Conservation (phyloP, 2,888 invertebrate species). For the Drosophila mercatorum region DNA sequence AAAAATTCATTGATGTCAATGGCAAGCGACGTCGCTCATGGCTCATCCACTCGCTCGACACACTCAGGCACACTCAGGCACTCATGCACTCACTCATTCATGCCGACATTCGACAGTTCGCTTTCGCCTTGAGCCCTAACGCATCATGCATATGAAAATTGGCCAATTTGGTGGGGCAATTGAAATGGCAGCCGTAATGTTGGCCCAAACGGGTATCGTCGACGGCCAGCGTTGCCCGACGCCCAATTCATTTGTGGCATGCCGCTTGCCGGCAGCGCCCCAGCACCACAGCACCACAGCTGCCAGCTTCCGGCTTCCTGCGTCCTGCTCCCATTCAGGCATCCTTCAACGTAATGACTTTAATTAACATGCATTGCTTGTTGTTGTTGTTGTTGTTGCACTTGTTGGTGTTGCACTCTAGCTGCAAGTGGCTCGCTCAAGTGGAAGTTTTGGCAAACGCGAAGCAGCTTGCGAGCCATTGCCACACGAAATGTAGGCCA, state of each 20-base stretch:
- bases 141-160: constrained; percentile 65
- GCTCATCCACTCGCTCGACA: constrained; percentile 3
- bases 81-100: constrained; percentile 9
- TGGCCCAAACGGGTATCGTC: constrained; percentile 8
- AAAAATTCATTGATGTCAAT: constrained; percentile 64
- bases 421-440: constrained; percentile 44
- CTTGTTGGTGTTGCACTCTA: constrained; percentile 16
- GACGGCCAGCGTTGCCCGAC: constrained; percentile 1
- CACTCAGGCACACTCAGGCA: not conserved
- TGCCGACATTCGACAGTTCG: constrained; percentile 1
- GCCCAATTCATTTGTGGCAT: constrained; percentile 35
- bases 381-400: constrained; percentile 15
- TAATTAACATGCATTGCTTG: constrained; percentile 66
- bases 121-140: constrained; percentile 32
- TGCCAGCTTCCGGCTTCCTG: not conserved
- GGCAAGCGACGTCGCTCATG: constrained; percentile 36
- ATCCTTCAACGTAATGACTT: constrained; percentile 65
- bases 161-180: constrained; percentile 61
- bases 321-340: constrained; percentile 6
- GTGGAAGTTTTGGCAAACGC: constrained; percentile 47
- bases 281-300: not conserved
- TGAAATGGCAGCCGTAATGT: constrained; percentile 18
- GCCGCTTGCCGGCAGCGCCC: constrained; percentile 1
- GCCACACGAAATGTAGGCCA: constrained; percentile 46
- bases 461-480: constrained; percentile 15